Percentiles rank a stretch among this genome's conserved stretches.
Conservation (phyloP, 1,140 invertebrate species). For the Ladona fulva region DNA sequence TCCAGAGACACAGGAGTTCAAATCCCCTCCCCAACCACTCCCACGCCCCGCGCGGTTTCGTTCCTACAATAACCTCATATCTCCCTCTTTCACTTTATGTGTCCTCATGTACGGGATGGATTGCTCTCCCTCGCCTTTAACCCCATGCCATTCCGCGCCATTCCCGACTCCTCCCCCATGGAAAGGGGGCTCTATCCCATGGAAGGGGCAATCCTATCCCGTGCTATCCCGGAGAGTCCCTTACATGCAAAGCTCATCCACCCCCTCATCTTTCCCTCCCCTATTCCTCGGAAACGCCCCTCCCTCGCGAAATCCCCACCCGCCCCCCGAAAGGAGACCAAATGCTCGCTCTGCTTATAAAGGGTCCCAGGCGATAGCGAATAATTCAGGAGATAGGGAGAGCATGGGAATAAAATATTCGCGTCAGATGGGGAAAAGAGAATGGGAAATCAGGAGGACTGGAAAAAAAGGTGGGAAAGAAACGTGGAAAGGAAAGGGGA, state of each 20-base stretch:
- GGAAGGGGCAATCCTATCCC: not conserved
- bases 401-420: constrained; percentile 1
- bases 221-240: not conserved
- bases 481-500: not conserved
- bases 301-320: not conserved
- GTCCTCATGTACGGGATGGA: no score
- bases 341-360: constrained; percentile 2
- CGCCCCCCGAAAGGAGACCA: not conserved
- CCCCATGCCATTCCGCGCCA: no score
- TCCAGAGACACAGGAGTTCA: no score
- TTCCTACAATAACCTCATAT: no score
- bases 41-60: no score
- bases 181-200: no score
- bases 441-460: not conserved
- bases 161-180: no score
- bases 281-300: not conserved
- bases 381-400: not conserved
- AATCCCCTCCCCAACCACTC: no score
- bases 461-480: not conserved
- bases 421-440: not conserved
- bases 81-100: no score
- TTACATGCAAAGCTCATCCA: not conserved
- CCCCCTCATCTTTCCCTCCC: not conserved
- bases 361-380: not conserved
- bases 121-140: no score